Percentiles rank a stretch among this genome's conserved stretches.
Conservation (phyloP, 2,797 vertebrate genomes). For the Poeciliopsis infans region DNA sequence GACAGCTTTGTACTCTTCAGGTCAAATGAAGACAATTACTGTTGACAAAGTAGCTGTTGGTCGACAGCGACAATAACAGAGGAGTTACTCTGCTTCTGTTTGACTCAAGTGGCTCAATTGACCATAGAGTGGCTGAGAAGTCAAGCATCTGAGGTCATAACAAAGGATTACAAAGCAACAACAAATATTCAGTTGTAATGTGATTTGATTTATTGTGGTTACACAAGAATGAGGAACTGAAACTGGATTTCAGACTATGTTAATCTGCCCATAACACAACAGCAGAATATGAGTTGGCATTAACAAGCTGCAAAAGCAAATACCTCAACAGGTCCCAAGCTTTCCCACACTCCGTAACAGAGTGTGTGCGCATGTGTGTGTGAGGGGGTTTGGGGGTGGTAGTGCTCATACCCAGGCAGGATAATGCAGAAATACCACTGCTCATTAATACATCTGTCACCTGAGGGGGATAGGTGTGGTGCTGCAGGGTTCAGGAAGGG, state of each 20-base stretch:
- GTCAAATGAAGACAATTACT: not conserved
- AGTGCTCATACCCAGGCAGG: constrained; percentile 28
- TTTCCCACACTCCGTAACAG: constrained; percentile 52
- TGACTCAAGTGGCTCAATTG: constrained; percentile 71
- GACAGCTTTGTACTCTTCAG: not conserved
- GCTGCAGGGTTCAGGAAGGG: constrained; percentile 65
- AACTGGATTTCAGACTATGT: not conserved
- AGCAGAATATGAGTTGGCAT: not conserved
- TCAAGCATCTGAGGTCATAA: constrained; percentile 68
- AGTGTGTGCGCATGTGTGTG: too few species aligned
- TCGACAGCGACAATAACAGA: constrained; percentile 13
- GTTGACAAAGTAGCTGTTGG: not conserved
- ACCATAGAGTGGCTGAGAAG: constrained; percentile 50
- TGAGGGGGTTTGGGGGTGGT: not conserved
- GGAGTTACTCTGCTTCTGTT: constrained; percentile 57
- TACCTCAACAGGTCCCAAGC: constrained; percentile 7
- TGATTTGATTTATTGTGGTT: constrained; percentile 14
- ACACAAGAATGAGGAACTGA: constrained; percentile 21
- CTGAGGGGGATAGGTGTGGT: constrained; percentile 76
- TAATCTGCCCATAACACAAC: not conserved
- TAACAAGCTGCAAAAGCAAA: not conserved
- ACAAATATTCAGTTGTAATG: constrained; percentile 61
- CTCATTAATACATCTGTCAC: constrained; percentile 75
- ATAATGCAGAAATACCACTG: constrained; percentile 67
- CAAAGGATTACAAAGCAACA: constrained; percentile 76